These are phyloP conservation scores for Poecilia velifera DNA, from an alignment of 2,797 vertebrate species.

Conservation along the genomic window DNA sequence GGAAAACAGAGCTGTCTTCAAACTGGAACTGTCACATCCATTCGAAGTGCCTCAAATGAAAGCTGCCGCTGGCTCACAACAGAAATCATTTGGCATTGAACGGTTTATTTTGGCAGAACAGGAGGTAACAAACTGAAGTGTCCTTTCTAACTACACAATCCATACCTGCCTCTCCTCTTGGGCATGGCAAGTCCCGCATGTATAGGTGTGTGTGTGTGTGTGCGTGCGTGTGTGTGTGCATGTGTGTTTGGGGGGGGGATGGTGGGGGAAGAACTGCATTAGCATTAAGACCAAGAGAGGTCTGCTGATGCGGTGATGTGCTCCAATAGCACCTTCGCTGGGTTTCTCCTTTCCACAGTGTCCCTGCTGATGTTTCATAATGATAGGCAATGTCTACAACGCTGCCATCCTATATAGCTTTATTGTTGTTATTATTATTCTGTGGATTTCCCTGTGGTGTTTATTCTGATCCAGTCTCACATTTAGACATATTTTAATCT, in stretches of 20 bases:
- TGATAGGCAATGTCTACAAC: constrained; percentile 56
- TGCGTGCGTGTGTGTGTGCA: not conserved
- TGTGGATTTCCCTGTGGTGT: constrained; percentile 35
- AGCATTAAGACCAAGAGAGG: constrained; percentile 60
- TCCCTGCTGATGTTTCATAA: constrained; percentile 55
- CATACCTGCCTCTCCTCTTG: constrained; percentile 45
- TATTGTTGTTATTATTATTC: constrained; percentile 28
- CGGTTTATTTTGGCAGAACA: constrained; percentile 60
- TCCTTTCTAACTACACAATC: constrained; percentile 58
- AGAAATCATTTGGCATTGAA: constrained; percentile 63
- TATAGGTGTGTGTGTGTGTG: constrained; percentile 26
- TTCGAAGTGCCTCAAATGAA: constrained; percentile 66
- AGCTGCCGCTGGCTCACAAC: constrained; percentile 61
- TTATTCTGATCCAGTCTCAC: constrained; percentile 29
- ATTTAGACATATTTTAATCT: constrained; percentile 3
- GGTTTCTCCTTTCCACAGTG: constrained; percentile 58
- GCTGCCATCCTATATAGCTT: constrained; percentile 48
- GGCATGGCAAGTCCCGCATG: constrained; percentile 43
- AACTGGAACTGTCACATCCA: constrained; percentile 78
- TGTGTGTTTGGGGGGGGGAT: not conserved
- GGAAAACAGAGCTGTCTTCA: constrained; percentile 72
- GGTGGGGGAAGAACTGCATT: constrained; percentile 48
- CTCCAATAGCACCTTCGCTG: constrained; percentile 45
- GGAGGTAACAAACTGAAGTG: constrained; percentile 47
- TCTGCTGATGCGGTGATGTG: constrained; percentile 68